Evolutionary conservation across 2,888 invertebrate species (phyloP).

Genomic region (Plemyria rubiginata): DNA sequence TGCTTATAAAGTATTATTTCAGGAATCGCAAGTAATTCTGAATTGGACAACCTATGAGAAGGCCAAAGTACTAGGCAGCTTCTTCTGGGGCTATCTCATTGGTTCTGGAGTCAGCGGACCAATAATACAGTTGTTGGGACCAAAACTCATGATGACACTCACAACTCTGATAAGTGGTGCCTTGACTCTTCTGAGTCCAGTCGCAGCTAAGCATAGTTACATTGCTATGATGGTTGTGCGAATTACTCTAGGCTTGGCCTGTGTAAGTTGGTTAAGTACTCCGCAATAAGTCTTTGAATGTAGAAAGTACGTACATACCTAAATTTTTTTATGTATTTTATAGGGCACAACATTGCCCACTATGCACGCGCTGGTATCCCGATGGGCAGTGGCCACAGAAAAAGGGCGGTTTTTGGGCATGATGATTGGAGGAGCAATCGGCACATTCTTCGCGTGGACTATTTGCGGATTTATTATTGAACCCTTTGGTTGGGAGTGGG

Average conservation of each 20-base stretch:
- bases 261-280: constrained; percentile 63
- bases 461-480: constrained; percentile 60
- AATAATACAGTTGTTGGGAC: constrained; percentile 27
- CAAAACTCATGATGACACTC: constrained; percentile 21
- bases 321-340: not conserved
- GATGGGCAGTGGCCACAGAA: constrained; percentile 86
- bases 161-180: constrained; percentile 11
- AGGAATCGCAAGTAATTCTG: constrained; percentile 38
- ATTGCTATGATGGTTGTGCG: constrained; percentile 53
- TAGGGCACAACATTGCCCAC: constrained; percentile 80
- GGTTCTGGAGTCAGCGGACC: constrained; percentile 48
- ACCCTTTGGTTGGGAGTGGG: constrained; percentile 82
- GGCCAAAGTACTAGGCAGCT: constrained; percentile 81
- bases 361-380: constrained; percentile 81
- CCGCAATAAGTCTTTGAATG: not conserved
- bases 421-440: constrained; percentile 76
- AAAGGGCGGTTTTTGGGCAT: constrained; percentile 81
- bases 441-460: constrained; percentile 52
- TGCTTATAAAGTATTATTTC: constrained; percentile 17
- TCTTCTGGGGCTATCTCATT: constrained; percentile 85
- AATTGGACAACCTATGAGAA: constrained; percentile 80
- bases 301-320: not conserved
- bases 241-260: constrained; percentile 80
- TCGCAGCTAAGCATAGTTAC: constrained; percentile 30
- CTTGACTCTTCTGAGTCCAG: constrained; percentile 30